Conservation (phyloP, 2,888 invertebrate genomes). For the Nemotelus nigrinus region DNA sequence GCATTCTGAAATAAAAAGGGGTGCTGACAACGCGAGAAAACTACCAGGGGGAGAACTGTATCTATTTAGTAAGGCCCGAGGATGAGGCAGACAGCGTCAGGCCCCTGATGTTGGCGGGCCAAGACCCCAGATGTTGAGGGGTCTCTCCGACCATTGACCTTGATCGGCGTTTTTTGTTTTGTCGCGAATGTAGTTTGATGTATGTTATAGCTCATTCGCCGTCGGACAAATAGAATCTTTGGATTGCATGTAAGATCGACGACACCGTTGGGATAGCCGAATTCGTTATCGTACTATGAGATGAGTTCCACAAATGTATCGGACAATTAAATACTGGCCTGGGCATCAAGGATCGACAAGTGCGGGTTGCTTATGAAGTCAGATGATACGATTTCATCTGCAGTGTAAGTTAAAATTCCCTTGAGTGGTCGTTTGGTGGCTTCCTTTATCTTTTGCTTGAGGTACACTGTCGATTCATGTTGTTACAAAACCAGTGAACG, state of each 20-base stretch:
- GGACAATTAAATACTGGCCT: slow-evolving; percentile 93
- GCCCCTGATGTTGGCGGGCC: too few species aligned
- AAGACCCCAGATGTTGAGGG: too few species aligned
- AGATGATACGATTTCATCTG: slow-evolving; percentile 94
- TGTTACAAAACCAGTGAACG: too few species aligned
- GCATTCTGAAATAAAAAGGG: too few species aligned
- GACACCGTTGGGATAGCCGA: slow-evolving; percentile 96
- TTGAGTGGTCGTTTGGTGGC: slow-evolving; percentile 87
- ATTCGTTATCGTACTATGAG: slow-evolving; percentile 99
- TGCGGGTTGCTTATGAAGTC: slow-evolving; percentile 93
- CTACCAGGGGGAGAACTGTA: too few species aligned
- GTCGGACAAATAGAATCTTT: slow-evolving; percentile 67
- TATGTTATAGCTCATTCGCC: slow-evolving; percentile 9
- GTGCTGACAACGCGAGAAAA: too few species aligned
- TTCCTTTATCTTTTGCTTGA: slow-evolving; percentile 89
- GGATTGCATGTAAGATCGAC: slow-evolving; percentile 93
- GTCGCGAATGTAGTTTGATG: neutral
- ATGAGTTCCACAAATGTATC: slow-evolving; percentile 97
- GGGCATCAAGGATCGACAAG: slow-evolving; percentile 97
- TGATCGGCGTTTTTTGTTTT: too few species aligned
- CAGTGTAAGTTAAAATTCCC: slow-evolving; percentile 94
- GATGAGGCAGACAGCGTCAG: too few species aligned
- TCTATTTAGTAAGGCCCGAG: too few species aligned
- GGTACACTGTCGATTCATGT: too few species aligned
- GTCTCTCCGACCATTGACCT: too few species aligned